Evolutionary conservation across 2,888 invertebrate species (phyloP).

Genomic region (Buathra laborator): DNA sequence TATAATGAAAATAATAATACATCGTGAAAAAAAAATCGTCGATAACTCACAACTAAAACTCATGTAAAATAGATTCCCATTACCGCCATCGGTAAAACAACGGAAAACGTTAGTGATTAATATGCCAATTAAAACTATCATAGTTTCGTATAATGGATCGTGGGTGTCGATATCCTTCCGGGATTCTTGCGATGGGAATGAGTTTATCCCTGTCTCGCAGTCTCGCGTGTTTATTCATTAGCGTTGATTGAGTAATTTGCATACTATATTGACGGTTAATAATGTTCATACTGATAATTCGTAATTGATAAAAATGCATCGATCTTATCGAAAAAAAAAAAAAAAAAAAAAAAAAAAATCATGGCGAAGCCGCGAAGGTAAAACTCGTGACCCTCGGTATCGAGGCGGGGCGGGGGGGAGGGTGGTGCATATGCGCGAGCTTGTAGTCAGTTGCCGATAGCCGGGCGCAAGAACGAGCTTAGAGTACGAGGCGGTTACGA

Average conservation of each 20-base stretch:
- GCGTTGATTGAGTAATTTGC: constrained; percentile 13
- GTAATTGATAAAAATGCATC: not conserved
- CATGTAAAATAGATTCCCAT: not conserved
- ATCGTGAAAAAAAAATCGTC: too few species aligned
- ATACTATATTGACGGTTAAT: not conserved
- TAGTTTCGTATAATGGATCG: not conserved
- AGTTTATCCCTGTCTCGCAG: not conserved
- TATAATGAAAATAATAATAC: too few species aligned
- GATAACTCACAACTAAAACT: too few species aligned
- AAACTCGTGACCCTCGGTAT: not conserved
- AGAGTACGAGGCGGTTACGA: constrained; percentile 15
- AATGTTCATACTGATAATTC: constrained; percentile 12
- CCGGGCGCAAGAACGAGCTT: constrained; percentile 32
- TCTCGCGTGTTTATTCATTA: not conserved
- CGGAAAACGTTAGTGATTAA: not conserved
- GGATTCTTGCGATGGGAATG: not conserved
- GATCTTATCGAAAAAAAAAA: not conserved
- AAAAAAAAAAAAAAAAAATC: not conserved
- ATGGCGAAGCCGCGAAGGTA: not conserved
- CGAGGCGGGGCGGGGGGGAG: not conserved
- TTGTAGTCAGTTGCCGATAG: constrained; percentile 34
- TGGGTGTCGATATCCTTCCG: not conserved
- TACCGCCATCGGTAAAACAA: not conserved
- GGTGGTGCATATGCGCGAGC: not conserved
- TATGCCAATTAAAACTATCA: constrained; percentile 4